phyloP scores from a whole-genome alignment of 2,888 invertebrate species.

The Philonicus albiceps region DNA sequence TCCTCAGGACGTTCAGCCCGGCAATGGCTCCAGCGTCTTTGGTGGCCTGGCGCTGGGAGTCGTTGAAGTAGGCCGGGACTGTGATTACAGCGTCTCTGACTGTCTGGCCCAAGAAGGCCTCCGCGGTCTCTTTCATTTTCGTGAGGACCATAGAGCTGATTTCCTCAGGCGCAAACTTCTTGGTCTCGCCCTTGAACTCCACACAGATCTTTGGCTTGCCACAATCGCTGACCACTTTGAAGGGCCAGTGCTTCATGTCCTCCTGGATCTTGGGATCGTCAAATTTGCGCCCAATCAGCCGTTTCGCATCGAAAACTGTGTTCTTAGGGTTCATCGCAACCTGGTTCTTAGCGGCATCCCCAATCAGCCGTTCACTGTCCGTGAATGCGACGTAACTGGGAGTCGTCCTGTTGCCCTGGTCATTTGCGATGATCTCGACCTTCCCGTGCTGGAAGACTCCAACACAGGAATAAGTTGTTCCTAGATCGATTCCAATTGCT shows the following conservation, averaged over 20 bases:
- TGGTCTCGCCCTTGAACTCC: constrained; percentile 87
- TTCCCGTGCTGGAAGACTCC: constrained; percentile 81
- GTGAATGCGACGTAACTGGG: constrained; percentile 84
- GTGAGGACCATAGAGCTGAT: constrained; percentile 91
- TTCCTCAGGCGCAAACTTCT: constrained; percentile 91
- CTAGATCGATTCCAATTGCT: constrained; percentile 82
- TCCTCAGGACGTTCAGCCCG: constrained; percentile 85
- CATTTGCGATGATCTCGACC: constrained; percentile 85
- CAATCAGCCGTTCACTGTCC: constrained; percentile 84
- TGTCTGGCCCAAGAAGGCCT: constrained; percentile 82
- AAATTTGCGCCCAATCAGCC: constrained; percentile 92
- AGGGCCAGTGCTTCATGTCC: constrained; percentile 95
- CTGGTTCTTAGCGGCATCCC: constrained; percentile 87
- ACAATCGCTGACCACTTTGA: constrained; percentile 82
- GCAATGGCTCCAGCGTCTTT: constrained; percentile 90
- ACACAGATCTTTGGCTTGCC: constrained; percentile 85
- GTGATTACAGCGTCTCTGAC: constrained; percentile 86
- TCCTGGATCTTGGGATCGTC: constrained; percentile 89
- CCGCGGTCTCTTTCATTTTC: constrained; percentile 92
- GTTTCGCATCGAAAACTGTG: constrained; percentile 94
- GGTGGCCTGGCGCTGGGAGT: constrained; percentile 88
- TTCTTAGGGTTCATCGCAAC: constrained; percentile 90
- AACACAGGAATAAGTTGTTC: constrained; percentile 84
- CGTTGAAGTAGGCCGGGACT: constrained; percentile 88
- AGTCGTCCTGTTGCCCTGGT: constrained; percentile 83